These are phyloP conservation scores for Aleadryas rufinucha DNA, from an alignment of 2,113 vertebrate species.

Conservation along the genomic window DNA sequence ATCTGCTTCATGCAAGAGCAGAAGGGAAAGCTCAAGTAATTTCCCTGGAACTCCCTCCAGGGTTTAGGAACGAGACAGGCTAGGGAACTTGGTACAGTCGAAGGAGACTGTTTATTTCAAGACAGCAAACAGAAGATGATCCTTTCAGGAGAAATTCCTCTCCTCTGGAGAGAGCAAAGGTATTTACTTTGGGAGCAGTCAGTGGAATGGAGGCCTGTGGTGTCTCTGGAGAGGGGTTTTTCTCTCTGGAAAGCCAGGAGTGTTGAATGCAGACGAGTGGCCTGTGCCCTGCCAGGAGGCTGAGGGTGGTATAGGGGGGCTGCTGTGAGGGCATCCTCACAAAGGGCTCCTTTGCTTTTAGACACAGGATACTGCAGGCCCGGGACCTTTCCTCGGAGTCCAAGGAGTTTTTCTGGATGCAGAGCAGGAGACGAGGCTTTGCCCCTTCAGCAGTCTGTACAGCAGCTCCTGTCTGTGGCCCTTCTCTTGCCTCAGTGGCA, in stretches of 20 bases:
- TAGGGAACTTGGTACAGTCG: neutral
- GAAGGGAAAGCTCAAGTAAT: neutral
- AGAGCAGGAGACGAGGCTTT: neutral
- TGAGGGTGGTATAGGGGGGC: too few relatives aligned
- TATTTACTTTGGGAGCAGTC: neutral
- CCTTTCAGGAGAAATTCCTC: neutral
- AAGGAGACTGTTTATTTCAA: neutral
- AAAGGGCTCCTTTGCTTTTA: neutral
- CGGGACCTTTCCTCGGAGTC: rapidly evolving
- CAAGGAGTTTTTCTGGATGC: neutral
- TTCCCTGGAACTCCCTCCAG: neutral
- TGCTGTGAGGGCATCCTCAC: neutral
- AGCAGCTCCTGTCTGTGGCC: neutral
- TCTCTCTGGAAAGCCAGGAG: neutral
- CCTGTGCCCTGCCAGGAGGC: neutral
- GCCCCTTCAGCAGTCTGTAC: neutral
- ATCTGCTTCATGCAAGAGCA: neutral
- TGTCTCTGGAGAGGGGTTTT: neutral
- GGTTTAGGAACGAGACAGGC: neutral
- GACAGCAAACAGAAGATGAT: neutral
- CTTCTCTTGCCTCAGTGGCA: neutral
- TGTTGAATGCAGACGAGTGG: neutral
- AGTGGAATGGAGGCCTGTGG: neutral
- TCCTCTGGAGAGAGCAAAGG: neutral
- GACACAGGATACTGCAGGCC: neutral